Conservation (phyloP, 2,888 invertebrate species). For the Gandaritis pyraliata region DNA sequence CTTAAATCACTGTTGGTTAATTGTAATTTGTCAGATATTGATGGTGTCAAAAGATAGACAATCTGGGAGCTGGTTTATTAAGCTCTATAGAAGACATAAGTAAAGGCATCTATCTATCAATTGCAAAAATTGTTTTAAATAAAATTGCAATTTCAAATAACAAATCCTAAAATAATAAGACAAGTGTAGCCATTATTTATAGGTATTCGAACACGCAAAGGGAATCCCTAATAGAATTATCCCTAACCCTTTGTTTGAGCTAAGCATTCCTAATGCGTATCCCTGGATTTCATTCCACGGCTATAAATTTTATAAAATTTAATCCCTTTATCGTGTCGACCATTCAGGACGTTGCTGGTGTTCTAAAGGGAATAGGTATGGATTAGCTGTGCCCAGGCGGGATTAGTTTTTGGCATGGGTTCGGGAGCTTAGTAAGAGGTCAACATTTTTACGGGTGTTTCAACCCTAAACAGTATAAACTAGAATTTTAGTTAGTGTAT, state of each 20-base stretch:
- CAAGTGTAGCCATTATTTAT: conserved; percentile 11
- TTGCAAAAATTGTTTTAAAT: neutral
- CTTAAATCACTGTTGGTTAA: no score
- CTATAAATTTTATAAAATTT: conserved; percentile 75
- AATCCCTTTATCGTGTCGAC: conserved; percentile 74
- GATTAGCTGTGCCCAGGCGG: conserved; percentile 47
- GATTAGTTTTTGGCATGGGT: conserved; percentile 18
- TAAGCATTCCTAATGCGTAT: conserved; percentile 46
- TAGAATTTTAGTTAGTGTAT: neutral
- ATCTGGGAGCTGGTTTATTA: neutral
- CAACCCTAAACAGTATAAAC: neutral
- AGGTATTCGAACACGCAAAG: conserved; percentile 26
- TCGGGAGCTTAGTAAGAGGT: neutral
- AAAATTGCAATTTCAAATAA: neutral
- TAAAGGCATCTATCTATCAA: no score
- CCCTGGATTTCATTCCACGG: conserved; percentile 52
- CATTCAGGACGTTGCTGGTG: conserved; percentile 46
- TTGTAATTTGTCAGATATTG: no score
- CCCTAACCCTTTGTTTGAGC: conserved; percentile 43
- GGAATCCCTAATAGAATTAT: conserved; percentile 41
- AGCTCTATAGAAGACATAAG: neutral
- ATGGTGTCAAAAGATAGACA: no score
- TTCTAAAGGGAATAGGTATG: conserved; percentile 50
- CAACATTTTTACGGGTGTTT: neutral
- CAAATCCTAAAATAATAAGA: neutral